These are phyloP conservation scores for Eulemur albifrons DNA, from an alignment of 2,797 vertebrate genomes.

Conservation along the genomic window DNA sequence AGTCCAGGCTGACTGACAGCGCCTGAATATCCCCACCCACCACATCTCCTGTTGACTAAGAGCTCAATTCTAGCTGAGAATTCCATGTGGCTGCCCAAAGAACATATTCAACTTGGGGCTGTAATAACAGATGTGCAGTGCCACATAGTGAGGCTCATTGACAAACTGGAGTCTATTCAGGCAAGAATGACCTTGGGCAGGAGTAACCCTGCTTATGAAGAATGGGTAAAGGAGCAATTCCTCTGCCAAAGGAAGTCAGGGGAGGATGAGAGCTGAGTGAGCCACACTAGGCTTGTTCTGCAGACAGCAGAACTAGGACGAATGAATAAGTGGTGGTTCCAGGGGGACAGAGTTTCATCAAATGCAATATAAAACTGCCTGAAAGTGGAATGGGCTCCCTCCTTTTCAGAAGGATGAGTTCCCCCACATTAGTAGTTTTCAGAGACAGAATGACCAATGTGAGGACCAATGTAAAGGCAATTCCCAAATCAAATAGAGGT, in stretches of 20 bases:
- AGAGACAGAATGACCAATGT: background rate
- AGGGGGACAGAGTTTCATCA: background rate
- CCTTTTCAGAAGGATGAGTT: background rate
- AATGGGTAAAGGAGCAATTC: background rate
- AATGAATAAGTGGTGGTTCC: background rate
- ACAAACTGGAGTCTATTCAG: background rate
- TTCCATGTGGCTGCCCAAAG: background rate
- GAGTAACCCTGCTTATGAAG: background rate
- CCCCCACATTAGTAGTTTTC: background rate
- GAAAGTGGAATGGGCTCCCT: background rate
- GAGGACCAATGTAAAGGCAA: background rate
- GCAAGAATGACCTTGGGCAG: background rate
- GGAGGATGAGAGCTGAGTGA: background rate
- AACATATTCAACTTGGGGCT: background rate
- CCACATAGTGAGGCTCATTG: background rate
- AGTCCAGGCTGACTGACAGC: background rate
- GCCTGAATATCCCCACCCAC: background rate
- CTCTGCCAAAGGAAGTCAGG: background rate
- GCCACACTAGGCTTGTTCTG: background rate
- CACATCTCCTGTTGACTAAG: background rate
- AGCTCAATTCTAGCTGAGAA: background rate
- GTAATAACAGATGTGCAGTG: background rate
- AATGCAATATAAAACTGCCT: background rate
- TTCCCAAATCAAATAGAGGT: background rate
- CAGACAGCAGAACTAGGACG: background rate